phyloP scores from a whole-genome alignment of 2,888 invertebrate genomes.

The Hydrotaea diabolus region DNA sequence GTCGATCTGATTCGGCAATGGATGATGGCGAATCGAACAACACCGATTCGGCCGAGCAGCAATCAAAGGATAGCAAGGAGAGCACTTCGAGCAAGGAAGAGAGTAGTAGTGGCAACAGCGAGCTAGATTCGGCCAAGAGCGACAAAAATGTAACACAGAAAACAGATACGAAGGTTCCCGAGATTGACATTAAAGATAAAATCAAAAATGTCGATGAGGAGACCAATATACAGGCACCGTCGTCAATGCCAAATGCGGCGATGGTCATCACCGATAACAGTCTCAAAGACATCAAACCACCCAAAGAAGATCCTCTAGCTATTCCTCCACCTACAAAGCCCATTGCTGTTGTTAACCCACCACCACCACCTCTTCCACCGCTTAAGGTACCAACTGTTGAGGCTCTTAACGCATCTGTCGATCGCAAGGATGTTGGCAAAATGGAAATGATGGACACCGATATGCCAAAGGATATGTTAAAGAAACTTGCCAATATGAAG shows the following conservation, averaged over 20 bases:
- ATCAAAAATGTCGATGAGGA: constrained; percentile 80
- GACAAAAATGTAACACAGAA: constrained; percentile 75
- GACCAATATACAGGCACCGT: constrained; percentile 79
- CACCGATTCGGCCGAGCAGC: constrained; percentile 79
- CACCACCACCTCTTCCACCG: constrained; percentile 54
- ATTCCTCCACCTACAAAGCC: constrained; percentile 54
- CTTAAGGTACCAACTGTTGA: constrained; percentile 77
- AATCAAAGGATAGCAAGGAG: constrained; percentile 80
- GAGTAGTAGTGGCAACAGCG: constrained; percentile 69
- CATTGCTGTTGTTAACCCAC: constrained; percentile 31
- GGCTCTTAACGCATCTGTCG: constrained; percentile 76
- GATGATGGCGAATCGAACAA: constrained; percentile 83
- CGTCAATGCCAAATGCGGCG: constrained; percentile 65
- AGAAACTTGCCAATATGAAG: constrained; percentile 80
- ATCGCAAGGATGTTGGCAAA: constrained; percentile 73
- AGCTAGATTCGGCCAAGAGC: constrained; percentile 75
- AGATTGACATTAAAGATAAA: constrained; percentile 74
- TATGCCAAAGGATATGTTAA: constrained; percentile 78
- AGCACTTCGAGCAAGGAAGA: constrained; percentile 75
- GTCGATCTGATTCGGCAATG: constrained; percentile 87
- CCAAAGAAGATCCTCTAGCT: constrained; percentile 66
- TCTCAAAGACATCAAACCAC: constrained; percentile 64
- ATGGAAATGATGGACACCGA: constrained; percentile 71
- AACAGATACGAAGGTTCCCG: constrained; percentile 69
- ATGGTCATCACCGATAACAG: constrained; percentile 62